Base-by-base conservation (phyloP, 2,888 invertebrate genomes). In the Brachyptera putata region DNA sequence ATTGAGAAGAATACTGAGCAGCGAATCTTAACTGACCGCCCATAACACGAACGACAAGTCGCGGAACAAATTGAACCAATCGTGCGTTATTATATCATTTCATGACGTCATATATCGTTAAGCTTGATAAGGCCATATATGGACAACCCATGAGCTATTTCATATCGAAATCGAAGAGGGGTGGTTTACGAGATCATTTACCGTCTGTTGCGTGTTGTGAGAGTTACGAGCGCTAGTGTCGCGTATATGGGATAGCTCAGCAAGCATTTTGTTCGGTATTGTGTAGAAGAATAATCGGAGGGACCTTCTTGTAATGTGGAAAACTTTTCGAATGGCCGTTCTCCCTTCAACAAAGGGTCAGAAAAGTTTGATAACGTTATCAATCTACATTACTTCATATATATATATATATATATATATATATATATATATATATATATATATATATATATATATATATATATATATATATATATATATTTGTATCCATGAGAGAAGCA, bases 141-240 rank as follows among this genome's bases (percentile, higher is more conserved):
- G 41, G 16, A 16, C 41, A 16, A 18, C 41, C 16, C 41, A 41
- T 41, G n/a, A 24, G 46, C 46, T 46, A 46, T 30, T 11, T 30
- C 5, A 11, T 30, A 30, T 30, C 34, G 4, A 46, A 46, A 24
- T 21, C 22, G 21, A 24, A 18, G 46, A 3, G 41, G 41, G 41
- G 41, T 7, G 24, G 21, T 46, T 46, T 46, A 46, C n/a, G 46
- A 18, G 7, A 7, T 16, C 16, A 21, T 16, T 4, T 41, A 21
- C 24, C 46, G 46, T 46, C 46, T 21, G 24, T 7, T 22, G 21
- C 22, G 46, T 46, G 22, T 46, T 24, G 24, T 46, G 21, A 41
- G 46, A 22, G 22, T 46, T 46, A 46, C 46, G 46, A 24, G 22
- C n/a, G n/a, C 9, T 46, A 46, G 24, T 46, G 46, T 46, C 24